phyloP scores from a whole-genome alignment of 2,797 vertebrate species.

The Sebastes goodei region DNA sequence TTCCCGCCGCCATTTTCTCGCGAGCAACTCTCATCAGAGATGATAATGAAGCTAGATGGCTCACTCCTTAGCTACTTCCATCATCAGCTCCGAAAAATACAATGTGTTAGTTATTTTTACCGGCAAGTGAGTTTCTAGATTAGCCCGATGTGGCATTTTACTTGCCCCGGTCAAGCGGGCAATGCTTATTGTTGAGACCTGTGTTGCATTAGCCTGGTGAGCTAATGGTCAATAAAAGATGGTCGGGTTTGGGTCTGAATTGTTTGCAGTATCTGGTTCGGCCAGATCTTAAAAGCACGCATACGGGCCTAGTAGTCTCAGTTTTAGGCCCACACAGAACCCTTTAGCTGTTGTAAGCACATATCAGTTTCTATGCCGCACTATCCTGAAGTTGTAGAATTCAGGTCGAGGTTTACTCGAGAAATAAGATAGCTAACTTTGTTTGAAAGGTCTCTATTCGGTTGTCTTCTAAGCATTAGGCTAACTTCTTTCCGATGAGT shows the following conservation, averaged over 20 bases:
- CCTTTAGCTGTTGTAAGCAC: neutral
- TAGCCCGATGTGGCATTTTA: no score
- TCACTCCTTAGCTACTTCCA: no score
- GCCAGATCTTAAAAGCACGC: neutral
- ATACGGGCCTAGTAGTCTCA: neutral
- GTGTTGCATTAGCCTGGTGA: neutral
- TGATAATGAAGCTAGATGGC: no score
- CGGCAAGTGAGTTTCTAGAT: no score
- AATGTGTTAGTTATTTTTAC: no score
- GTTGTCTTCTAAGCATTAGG: neutral
- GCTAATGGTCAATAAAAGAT: neutral
- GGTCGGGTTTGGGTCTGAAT: neutral
- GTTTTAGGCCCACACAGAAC: neutral
- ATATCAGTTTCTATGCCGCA: neutral
- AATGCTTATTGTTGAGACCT: no score
- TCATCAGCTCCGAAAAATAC: no score
- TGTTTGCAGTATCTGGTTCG: neutral
- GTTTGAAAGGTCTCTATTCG: neutral
- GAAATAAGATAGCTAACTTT: neutral
- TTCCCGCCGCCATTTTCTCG: fast-evolving
- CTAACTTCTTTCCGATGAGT: neutral
- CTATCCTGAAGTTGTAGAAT: neutral
- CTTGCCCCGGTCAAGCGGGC: no score
- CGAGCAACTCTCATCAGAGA: no score
- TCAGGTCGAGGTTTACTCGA: neutral